These are phyloP conservation scores for Malacoctenus gilli DNA, from an alignment of 2,797 vertebrate species.

Conservation along the genomic window DNA sequence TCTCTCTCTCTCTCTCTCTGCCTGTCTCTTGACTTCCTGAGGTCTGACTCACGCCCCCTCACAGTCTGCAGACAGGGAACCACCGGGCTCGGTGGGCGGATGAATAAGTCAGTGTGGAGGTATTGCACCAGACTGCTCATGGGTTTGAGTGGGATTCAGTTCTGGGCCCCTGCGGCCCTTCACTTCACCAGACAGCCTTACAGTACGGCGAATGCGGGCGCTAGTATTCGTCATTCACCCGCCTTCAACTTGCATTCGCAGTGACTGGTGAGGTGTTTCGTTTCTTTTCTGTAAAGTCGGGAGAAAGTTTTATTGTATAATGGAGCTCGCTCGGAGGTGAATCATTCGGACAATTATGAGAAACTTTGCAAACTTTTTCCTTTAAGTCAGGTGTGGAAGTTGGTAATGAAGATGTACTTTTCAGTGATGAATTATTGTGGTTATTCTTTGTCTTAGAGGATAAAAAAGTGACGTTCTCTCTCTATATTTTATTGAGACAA, in stretches of 20 bases:
- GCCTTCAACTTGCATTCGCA: conserved; percentile 16
- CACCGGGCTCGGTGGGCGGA: conserved; percentile 48
- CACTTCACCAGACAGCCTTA: conserved; percentile 20
- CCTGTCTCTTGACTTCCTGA: conserved; percentile 12
- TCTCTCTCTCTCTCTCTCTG: too few species aligned
- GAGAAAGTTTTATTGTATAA: conserved; percentile 5
- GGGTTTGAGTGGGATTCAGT: conserved; percentile 30
- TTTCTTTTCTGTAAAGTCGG: too few species aligned
- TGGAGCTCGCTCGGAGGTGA: not conserved
- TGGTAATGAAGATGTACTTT: too few species aligned
- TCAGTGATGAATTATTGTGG: too few species aligned
- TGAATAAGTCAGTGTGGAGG: conserved; percentile 55
- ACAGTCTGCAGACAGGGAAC: conserved; percentile 54
- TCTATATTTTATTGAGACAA: too few species aligned
- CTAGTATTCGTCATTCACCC: not conserved
- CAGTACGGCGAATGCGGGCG: not conserved
- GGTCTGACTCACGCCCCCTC: conserved; percentile 56
- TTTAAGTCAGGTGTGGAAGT: too few species aligned
- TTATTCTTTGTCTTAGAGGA: too few species aligned
- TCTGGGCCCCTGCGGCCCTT: conserved; percentile 13
- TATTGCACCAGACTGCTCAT: conserved; percentile 46
- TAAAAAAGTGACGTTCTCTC: too few species aligned
- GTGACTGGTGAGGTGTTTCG: conserved; percentile 6
- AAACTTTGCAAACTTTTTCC: not conserved
- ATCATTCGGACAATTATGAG: not conserved